phyloP scores from a whole-genome alignment of 2,113 vertebrate species.

The Tupaia chinensis region DNA sequence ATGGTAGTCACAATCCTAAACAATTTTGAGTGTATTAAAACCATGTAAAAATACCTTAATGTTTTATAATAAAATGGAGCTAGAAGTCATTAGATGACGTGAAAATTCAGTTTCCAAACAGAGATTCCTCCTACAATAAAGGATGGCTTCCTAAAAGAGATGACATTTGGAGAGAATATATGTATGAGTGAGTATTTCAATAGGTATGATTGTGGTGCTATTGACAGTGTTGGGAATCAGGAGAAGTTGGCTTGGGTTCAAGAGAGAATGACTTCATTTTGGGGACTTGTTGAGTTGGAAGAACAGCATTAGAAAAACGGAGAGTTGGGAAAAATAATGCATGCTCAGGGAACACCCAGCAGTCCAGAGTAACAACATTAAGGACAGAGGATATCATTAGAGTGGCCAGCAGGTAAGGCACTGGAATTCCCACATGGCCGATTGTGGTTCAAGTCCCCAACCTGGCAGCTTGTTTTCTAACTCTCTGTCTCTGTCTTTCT shows the following conservation, averaged over 20 bases:
- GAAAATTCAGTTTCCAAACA: conserved; percentile 21
- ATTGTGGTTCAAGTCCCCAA: too few species aligned
- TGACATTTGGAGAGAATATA: neutral
- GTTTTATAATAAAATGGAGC: conserved; percentile 29
- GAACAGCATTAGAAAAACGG: neutral
- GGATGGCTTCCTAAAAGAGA: neutral
- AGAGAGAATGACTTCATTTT: neutral
- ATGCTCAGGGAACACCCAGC: neutral
- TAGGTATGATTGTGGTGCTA: neutral
- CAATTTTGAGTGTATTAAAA: neutral
- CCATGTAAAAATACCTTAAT: conserved; percentile 25
- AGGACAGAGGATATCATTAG: neutral
- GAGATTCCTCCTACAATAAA: conserved; percentile 22
- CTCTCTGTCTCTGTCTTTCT: too few species aligned
- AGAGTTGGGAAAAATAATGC: neutral
- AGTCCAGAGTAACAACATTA: neutral
- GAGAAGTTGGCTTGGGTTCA: neutral
- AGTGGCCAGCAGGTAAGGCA: too few species aligned
- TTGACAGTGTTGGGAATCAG: neutral
- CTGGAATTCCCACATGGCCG: too few species aligned
- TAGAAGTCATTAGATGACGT: neutral
- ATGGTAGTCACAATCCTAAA: neutral
- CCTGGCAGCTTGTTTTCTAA: too few species aligned
- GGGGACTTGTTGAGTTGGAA: neutral
- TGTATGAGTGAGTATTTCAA: neutral